phyloP scores from a whole-genome alignment of 2,888 invertebrate species.

The Boloria selene region DNA sequence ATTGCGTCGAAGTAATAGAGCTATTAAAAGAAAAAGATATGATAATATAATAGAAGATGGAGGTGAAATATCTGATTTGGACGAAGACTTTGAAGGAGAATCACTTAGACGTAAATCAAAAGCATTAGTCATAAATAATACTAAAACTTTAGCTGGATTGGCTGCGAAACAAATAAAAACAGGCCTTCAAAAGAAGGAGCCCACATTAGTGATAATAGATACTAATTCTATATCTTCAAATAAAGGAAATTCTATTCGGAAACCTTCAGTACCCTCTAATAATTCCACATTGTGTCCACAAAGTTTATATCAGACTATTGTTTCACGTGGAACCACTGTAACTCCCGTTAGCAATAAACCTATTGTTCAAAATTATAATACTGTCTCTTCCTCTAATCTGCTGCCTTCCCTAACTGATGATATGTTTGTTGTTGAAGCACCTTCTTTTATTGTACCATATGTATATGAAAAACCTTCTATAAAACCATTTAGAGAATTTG shows the following conservation, averaged over 20 bases:
- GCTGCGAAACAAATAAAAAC: constrained; percentile 79
- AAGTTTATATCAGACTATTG: constrained; percentile 83
- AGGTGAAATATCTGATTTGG: constrained; percentile 84
- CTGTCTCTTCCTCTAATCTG: constrained; percentile 58
- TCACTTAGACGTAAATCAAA: constrained; percentile 66
- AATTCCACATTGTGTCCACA: constrained; percentile 82
- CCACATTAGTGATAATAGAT: constrained; percentile 90
- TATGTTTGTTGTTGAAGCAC: constrained; percentile 96
- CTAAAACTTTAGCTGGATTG: constrained; percentile 86
- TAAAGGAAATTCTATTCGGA: constrained; percentile 71
- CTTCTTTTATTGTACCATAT: constrained; percentile 96
- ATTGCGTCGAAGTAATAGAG: constrained; percentile 64
- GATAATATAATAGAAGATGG: constrained; percentile 79
- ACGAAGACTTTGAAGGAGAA: constrained; percentile 84
- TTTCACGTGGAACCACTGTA: constrained; percentile 68
- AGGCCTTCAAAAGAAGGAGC: constrained; percentile 84
- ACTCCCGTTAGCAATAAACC: constrained; percentile 62
- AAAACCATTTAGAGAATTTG: constrained; percentile 88
- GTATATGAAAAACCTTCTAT: constrained; percentile 95
- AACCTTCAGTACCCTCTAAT: constrained; percentile 48
- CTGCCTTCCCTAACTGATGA: constrained; percentile 94
- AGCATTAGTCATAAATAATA: constrained; percentile 86
- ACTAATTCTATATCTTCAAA: constrained; percentile 87
- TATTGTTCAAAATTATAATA: constrained; percentile 16
- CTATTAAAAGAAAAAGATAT: constrained; percentile 80